phyloP scores from a whole-genome alignment of 1,140 invertebrate genomes.

The Drosophila ficusphila region DNA sequence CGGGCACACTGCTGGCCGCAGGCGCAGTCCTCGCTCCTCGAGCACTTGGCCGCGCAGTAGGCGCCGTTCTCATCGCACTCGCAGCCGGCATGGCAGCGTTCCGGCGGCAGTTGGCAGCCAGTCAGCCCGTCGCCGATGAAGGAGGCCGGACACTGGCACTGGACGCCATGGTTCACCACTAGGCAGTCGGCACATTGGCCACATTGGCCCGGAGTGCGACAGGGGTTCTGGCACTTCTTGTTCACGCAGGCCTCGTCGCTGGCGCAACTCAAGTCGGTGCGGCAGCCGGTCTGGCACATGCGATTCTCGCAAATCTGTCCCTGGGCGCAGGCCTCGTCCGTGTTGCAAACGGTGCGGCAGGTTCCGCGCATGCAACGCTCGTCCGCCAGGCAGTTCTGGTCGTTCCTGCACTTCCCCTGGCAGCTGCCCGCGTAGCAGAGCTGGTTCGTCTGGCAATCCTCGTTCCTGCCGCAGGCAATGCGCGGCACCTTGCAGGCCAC shows the following conservation, averaged over 20 bases:
- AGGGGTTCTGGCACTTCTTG: constrained; percentile 94
- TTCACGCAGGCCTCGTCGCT: constrained; percentile 91
- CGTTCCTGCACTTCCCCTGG: constrained; percentile 90
- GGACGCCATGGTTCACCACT: constrained; percentile 92
- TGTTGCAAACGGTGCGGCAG: constrained; percentile 93
- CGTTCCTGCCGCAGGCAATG: constrained; percentile 86
- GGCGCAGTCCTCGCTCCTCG: constrained; percentile 88
- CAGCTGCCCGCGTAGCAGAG: constrained; percentile 91
- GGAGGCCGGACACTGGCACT: constrained; percentile 92
- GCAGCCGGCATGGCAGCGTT: constrained; percentile 88
- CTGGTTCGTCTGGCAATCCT: constrained; percentile 88
- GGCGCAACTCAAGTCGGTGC: constrained; percentile 91
- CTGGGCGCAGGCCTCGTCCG: constrained; percentile 90
- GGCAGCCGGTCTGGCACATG: constrained; percentile 93
- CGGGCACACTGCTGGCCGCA: constrained; percentile 87
- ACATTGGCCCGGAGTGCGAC: constrained; percentile 88
- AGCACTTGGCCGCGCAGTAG: constrained; percentile 90
- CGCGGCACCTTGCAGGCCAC: constrained; percentile 89
- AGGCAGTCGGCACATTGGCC: constrained; percentile 93
- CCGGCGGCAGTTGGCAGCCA: constrained; percentile 88
- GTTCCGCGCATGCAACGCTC: constrained; percentile 92
- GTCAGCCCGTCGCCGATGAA: constrained; percentile 92
- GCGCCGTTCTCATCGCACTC: constrained; percentile 90
- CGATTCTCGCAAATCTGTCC: constrained; percentile 94
- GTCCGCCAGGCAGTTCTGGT: constrained; percentile 91